These are phyloP conservation scores for Pollenia amentaria DNA, from an alignment of 2,888 invertebrate species.

Conservation along the genomic window DNA sequence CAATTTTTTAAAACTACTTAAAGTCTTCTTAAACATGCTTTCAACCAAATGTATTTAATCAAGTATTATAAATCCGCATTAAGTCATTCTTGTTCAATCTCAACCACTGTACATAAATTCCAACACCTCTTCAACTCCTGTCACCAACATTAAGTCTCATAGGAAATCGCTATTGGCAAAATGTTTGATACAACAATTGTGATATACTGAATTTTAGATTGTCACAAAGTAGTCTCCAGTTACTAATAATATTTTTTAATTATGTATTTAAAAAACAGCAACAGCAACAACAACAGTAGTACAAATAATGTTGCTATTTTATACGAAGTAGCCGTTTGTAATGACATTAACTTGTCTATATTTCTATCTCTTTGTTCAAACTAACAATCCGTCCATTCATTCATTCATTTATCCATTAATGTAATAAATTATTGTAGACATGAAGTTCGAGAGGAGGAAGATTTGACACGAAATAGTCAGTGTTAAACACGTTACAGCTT, in stretches of 20 bases:
- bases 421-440: constrained; percentile 27
- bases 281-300: constrained; percentile 28
- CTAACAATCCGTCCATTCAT: constrained; percentile 4
- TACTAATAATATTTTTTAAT: constrained; percentile 68
- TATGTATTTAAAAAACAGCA: constrained; percentile 36
- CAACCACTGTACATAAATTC: constrained; percentile 23
- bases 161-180: constrained; percentile 34
- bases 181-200: constrained; percentile 24
- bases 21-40: neutral
- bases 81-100: neutral
- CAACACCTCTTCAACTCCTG: constrained; percentile 24
- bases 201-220: constrained; percentile 54
- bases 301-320: constrained; percentile 31
- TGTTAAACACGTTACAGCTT: constrained; percentile 63
- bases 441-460: constrained; percentile 7
- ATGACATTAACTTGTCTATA: constrained; percentile 59
- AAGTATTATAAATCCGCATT: neutral
- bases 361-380: constrained; percentile 16
- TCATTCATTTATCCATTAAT: constrained; percentile 35
- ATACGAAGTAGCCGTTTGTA: constrained; percentile 49
- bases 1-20: neutral
- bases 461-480: constrained; percentile 8
- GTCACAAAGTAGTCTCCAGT: constrained; percentile 60
- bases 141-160: constrained; percentile 45
- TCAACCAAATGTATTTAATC: neutral